Percentiles rank a stretch among this genome's conserved stretches.
Evolutionary conservation across 30 jellyfish, hydroid and myxozoan species (phyloP).

Genomic region (Turritopsis dohrnii): DNA sequence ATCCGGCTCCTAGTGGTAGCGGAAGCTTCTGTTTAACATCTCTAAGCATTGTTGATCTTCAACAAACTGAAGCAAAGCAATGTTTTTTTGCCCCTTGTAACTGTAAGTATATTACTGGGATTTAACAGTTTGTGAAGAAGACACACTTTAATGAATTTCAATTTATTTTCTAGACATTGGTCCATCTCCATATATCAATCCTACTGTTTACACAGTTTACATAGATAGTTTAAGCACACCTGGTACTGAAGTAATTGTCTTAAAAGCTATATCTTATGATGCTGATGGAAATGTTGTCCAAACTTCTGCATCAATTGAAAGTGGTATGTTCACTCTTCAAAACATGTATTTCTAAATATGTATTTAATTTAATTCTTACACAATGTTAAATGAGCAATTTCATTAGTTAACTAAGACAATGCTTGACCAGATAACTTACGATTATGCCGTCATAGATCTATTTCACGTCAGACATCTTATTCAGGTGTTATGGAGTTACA

Average conservation of each 20-base stretch:
- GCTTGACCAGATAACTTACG: too few species aligned
- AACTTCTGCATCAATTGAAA: background rate
- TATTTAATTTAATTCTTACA: too few species aligned
- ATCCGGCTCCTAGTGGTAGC: background rate
- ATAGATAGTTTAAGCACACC: background rate
- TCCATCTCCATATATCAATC: background rate
- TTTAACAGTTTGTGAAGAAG: too few species aligned
- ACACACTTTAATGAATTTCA: too few species aligned
- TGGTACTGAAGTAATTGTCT: slow-evolving; percentile 10
- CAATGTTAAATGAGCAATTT: too few species aligned
- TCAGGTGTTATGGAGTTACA: too few species aligned
- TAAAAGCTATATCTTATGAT: slow-evolving; percentile 1
- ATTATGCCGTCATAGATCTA: too few species aligned
- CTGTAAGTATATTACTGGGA: background rate
- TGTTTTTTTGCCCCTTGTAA: background rate
- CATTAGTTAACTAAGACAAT: too few species aligned
- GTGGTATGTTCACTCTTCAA: slow-evolving; percentile 4
- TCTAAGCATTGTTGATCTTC: too few species aligned
- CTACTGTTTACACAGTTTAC: slow-evolving; percentile 12
- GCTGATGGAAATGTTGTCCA: slow-evolving; percentile 1
- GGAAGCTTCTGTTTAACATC: background rate
- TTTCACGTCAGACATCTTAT: too few species aligned
- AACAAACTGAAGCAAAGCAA: background rate
- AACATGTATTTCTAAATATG: background rate
- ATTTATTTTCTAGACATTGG: slow-evolving; percentile 5